Percentiles rank a stretch among this genome's conserved stretches.
Conservation (phyloP, 2,113 vertebrate species). For the Pholis gunnellus region DNA sequence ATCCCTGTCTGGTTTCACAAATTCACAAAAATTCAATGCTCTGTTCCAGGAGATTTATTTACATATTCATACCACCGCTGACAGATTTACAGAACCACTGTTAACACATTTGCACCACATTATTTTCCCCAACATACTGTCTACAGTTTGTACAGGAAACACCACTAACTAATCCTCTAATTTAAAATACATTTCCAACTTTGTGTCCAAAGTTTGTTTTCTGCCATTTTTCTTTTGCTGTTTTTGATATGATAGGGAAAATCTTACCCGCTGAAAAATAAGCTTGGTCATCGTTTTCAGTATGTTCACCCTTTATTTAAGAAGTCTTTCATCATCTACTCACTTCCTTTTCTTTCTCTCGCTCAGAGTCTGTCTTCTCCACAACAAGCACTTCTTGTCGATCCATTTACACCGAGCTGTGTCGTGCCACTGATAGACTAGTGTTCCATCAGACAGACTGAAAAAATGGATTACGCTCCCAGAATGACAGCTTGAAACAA, state of each 20-base stretch:
- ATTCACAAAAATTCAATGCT: constrained; percentile 11
- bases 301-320: constrained; percentile 5
- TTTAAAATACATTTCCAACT: constrained; percentile 18
- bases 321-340: constrained; percentile 22
- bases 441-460: constrained; percentile 51
- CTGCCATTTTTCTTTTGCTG: constrained; percentile 18
- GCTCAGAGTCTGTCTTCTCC: constrained; percentile 33
- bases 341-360: constrained; percentile 3
- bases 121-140: constrained; percentile 13
- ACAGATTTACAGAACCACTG: not conserved
- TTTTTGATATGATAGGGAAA: constrained; percentile 8
- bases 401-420: constrained; percentile 62
- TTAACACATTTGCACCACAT: not conserved
- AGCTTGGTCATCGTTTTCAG: constrained; percentile 17
- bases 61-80: constrained; percentile 11
- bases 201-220: constrained; percentile 10
- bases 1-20: constrained; percentile 23
- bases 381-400: constrained; percentile 35
- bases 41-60: constrained; percentile 24
- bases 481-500: constrained; percentile 64
- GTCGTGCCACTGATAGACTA: constrained; percentile 64
- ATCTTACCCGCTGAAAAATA: not conserved
- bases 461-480: constrained; percentile 60
- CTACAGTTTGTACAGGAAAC: constrained; percentile 26
- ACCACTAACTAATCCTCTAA: constrained; percentile 13